A percentile compares a stretch with the other conserved stretches of the same genome.
Evolutionary conservation across 2,113 vertebrate species (phyloP).

Genomic region (Notarius lentiginosus): DNA sequence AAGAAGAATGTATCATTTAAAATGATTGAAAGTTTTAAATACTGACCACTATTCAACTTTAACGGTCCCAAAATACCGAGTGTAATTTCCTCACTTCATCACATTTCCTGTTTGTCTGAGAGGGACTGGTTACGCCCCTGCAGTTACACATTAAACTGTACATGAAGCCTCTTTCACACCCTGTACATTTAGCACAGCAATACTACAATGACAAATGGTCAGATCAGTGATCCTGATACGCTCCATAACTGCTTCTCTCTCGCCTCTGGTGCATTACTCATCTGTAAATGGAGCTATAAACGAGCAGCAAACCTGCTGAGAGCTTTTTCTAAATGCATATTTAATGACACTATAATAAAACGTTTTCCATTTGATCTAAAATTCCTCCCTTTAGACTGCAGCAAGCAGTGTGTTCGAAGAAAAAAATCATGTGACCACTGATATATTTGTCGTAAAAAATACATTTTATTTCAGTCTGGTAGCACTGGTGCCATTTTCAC

Average conservation of each 20-base stretch:
- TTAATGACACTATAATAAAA: slow-evolving; percentile 10
- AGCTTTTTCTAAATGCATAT: slow-evolving; percentile 21
- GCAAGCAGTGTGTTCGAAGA: neutral
- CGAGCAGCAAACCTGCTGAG: neutral
- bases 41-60: too few species aligned
- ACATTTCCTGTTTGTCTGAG: neutral
- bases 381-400: neutral
- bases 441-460: neutral
- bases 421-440: neutral
- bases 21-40: too few species aligned
- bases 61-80: neutral
- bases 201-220: neutral
- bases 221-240: neutral
- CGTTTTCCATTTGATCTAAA: neutral
- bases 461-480: neutral
- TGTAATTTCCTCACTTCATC: neutral
- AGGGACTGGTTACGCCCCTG: neutral
- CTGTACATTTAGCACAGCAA: neutral
- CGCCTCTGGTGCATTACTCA: slow-evolving; percentile 1
- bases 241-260: neutral
- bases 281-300: neutral
- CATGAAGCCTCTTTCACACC: neutral
- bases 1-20: too few species aligned
- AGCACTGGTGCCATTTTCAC: neutral
- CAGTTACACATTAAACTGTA: slow-evolving; percentile 1